Conservation (phyloP, 2,888 invertebrate species). For the Apoderus coryli region DNA sequence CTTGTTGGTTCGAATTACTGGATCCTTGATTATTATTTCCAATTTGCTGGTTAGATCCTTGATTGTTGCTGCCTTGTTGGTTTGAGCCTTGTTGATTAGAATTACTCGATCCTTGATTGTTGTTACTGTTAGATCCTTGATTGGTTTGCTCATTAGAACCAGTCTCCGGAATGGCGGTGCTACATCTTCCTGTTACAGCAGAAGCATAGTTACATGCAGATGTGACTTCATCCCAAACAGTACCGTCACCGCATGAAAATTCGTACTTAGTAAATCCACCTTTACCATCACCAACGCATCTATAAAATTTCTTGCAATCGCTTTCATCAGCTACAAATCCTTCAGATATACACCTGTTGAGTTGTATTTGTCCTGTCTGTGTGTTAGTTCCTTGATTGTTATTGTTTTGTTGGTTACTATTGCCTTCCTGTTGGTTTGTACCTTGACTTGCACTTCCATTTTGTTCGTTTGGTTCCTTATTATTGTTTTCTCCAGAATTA, state of each 20-base stretch:
- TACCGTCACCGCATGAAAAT: conserved; percentile 59
- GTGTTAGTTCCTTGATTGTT: conserved; percentile 7
- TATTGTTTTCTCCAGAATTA: conserved; percentile 9
- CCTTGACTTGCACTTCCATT: too few relatives aligned
- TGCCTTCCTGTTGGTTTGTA: conserved; percentile 8
- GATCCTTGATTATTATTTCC: conserved; percentile 5
- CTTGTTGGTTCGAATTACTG: conserved; percentile 7
- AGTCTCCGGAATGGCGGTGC: too few relatives aligned
- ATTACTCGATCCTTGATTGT: conserved; percentile 6
- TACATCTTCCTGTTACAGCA: conserved; percentile 33
- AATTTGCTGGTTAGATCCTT: conserved; percentile 7
- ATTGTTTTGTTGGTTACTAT: conserved; percentile 6
- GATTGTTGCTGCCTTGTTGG: conserved; percentile 15
- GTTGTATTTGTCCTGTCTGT: conserved; percentile 8
- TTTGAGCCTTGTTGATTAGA: conserved; percentile 9
- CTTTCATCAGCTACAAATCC: conserved; percentile 56
- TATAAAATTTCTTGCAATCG: conserved; percentile 62
- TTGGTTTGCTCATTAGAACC: conserved; percentile 13
- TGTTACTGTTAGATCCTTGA: conserved; percentile 1
- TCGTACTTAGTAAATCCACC: conserved; percentile 49
- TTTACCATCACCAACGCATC: conserved; percentile 51
- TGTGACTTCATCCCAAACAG: conserved; percentile 57
- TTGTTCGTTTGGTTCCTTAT: conserved; percentile 13
- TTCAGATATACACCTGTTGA: conserved; percentile 39
- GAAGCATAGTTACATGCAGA: conserved; percentile 59